A percentile compares a stretch with the other conserved stretches of the same genome.
Evolutionary conservation across 2,113 vertebrate species (phyloP).

Genomic region (Podilymbus podiceps): DNA sequence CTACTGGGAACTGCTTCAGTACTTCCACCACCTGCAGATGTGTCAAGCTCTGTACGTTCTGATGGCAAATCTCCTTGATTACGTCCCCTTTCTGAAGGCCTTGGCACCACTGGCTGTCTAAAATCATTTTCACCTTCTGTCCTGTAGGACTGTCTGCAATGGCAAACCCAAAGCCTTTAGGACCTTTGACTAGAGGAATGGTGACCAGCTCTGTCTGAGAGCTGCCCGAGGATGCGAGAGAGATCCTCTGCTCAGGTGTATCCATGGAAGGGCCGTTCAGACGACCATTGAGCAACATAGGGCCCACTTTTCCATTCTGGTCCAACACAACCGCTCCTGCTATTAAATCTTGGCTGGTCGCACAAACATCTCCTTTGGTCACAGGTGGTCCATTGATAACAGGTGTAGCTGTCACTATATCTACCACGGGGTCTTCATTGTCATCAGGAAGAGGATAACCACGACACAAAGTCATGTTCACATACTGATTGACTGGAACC

Average conservation of each 20-base stretch:
- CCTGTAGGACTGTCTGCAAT: conserved; percentile 94
- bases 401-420: conserved; percentile 80
- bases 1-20: conserved; percentile 92
- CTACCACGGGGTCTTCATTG: conserved; percentile 78
- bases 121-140: conserved; percentile 98
- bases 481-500: conserved; percentile 91
- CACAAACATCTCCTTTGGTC: conserved; percentile 73
- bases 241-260: conserved; percentile 71
- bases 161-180: conserved; percentile 94
- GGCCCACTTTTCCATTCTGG: conserved; percentile 75
- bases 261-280: conserved; percentile 75
- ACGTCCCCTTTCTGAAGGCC: conserved; percentile 94
- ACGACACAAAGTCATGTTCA: conserved; percentile 92
- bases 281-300: conserved; percentile 78
- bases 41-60: conserved; percentile 92
- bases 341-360: conserved; percentile 78
- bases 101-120: conserved; percentile 97
- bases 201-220: conserved; percentile 92
- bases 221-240: conserved; percentile 79
- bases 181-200: conserved; percentile 91
- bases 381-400: conserved; percentile 76
- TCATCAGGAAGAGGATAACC: conserved; percentile 97
- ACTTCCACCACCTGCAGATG: conserved; percentile 98
- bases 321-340: conserved; percentile 71
- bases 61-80: conserved; percentile 95